These are phyloP conservation scores for Macrosteles quadrilineatus DNA, from an alignment of 1,140 invertebrate species.

Conservation along the genomic window DNA sequence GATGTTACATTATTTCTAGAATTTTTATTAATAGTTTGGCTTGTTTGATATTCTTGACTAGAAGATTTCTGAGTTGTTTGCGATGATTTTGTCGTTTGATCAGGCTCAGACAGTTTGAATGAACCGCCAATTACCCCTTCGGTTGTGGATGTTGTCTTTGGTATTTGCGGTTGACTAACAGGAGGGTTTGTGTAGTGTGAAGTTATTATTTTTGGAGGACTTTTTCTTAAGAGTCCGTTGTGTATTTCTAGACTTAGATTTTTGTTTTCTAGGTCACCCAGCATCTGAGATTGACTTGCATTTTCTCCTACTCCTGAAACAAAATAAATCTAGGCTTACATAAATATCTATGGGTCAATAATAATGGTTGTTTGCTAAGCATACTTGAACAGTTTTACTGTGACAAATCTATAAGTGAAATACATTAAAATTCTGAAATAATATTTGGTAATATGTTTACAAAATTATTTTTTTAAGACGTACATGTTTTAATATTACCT, in stretches of 20 bases:
- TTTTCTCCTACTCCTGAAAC: conserved; percentile 41
- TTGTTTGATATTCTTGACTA: too few species aligned
- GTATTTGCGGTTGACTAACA: neutral
- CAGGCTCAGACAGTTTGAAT: conserved; percentile 55
- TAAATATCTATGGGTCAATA: too few species aligned
- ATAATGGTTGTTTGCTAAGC: too few species aligned
- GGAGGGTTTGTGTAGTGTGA: neutral
- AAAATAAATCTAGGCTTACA: too few species aligned
- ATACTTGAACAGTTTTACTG: too few species aligned
- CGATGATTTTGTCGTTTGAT: neutral
- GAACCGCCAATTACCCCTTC: conserved; percentile 56
- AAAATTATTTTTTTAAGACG: too few species aligned
- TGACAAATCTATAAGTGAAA: too few species aligned
- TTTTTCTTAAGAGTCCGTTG: conserved; percentile 16
- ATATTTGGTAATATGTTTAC: too few species aligned
- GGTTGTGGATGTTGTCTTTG: neutral
- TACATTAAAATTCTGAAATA: too few species aligned
- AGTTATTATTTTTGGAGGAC: neutral
- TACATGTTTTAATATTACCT: too few species aligned
- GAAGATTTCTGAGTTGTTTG: neutral
- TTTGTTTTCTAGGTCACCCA: neutral
- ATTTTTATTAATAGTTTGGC: neutral
- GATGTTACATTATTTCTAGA: conserved; percentile 13
- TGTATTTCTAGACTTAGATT: conserved; percentile 13
- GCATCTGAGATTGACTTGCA: neutral